Percentiles rank a stretch among this genome's conserved stretches.
Evolutionary conservation across 2,888 invertebrate genomes (phyloP).

Genomic region (Eilema sororculum): DNA sequence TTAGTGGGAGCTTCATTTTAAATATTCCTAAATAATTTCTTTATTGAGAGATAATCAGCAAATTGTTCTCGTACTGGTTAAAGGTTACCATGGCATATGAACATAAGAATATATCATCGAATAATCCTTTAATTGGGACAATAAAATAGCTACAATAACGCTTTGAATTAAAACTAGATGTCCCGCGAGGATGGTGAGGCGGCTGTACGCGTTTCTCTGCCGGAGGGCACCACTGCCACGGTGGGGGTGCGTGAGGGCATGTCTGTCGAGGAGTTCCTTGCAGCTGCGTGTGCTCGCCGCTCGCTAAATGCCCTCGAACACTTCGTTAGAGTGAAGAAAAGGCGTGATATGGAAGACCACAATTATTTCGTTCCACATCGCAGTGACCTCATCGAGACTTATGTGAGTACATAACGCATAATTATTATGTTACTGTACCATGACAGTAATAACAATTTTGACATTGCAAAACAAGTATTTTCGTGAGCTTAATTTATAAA

Average conservation of each 20-base stretch:
- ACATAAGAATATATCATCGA: too few relatives aligned
- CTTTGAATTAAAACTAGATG: slow-evolving; percentile 87
- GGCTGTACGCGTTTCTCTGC: slow-evolving; percentile 95
- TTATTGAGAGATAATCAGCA: not conserved
- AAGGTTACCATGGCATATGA: not conserved
- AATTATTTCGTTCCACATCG: slow-evolving; percentile 98
- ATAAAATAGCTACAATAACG: not conserved
- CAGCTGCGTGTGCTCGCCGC: slow-evolving; percentile 96
- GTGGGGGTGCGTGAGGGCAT: slow-evolving; percentile 96
- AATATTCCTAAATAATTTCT: too few relatives aligned
- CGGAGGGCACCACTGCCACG: slow-evolving; percentile 93
- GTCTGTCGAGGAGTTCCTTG: slow-evolving; percentile 98
- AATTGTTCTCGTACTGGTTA: not conserved
- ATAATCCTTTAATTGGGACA: not conserved
- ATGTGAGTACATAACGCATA: slow-evolving; percentile 89
- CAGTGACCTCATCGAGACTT: slow-evolving; percentile 97
- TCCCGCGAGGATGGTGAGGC: slow-evolving; percentile 96
- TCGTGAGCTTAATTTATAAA: not conserved
- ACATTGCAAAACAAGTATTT: not conserved
- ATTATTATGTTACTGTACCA: not conserved
- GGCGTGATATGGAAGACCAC: slow-evolving; percentile 97
- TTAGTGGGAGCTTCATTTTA: too few relatives aligned
- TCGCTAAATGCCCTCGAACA: slow-evolving; percentile 98
- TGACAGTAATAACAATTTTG: not conserved
- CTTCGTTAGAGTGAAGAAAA: slow-evolving; percentile 97